Evolutionary conservation across 1,140 invertebrate genomes (phyloP).

Genomic region (Argopecten irradians): DNA sequence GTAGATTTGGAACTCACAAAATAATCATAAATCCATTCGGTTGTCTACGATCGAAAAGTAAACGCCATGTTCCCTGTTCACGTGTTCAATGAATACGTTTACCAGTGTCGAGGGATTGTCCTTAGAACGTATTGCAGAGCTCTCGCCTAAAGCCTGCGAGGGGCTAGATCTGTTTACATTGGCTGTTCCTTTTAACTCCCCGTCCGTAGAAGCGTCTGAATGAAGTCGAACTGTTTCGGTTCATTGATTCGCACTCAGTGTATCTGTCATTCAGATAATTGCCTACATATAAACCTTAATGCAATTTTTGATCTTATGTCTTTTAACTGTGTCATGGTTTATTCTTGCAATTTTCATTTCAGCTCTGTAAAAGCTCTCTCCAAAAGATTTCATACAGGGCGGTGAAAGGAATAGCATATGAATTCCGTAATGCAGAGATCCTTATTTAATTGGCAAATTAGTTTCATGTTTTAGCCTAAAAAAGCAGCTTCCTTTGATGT

Average conservation of each 20-base stretch:
- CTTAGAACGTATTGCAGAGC: background rate
- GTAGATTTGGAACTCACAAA: background rate
- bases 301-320: background rate
- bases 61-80: slow-evolving; percentile 7
- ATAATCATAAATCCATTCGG: slow-evolving; percentile 18
- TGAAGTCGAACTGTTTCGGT: slow-evolving; percentile 5
- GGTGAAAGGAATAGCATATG: slow-evolving; percentile 1
- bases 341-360: background rate
- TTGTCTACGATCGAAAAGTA: slow-evolving; percentile 17
- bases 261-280: background rate
- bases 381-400: background rate
- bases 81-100: background rate
- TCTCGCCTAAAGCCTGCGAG: background rate
- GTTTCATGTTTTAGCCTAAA: background rate
- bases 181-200: slow-evolving; percentile 20
- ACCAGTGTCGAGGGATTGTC: slow-evolving; percentile 2
- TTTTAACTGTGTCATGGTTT: background rate
- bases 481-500: background rate
- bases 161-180: background rate
- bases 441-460: background rate
- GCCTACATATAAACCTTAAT: background rate
- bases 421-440: slow-evolving; percentile 1
- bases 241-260: slow-evolving; percentile 1
- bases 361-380: no score
- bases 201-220: slow-evolving; percentile 6